Evolutionary conservation across 2,113 vertebrate species (phyloP).

Genomic region (Hippocampus barbouri): DNA sequence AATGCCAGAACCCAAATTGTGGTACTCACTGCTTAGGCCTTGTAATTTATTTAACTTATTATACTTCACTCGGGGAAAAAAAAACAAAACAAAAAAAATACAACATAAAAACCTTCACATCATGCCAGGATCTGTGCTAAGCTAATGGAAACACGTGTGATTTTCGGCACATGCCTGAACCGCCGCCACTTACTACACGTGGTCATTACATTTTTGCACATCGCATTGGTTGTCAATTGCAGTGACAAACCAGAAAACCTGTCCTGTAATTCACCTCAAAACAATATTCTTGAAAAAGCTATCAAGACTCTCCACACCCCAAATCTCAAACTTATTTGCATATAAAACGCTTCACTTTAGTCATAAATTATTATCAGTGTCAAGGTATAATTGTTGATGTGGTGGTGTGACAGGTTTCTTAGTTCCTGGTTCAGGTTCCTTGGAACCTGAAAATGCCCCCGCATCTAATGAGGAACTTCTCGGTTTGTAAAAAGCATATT

Average conservation of each 20-base stretch:
- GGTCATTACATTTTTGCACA: constrained; percentile 77
- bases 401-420: neutral
- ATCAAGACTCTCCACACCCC: constrained; percentile 66
- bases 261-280: constrained; percentile 71
- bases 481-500: neutral
- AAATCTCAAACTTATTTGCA: constrained; percentile 76
- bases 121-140: constrained; percentile 52
- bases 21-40: constrained; percentile 57
- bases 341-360: constrained; percentile 74
- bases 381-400: neutral
- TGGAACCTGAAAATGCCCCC: neutral
- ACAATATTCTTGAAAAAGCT: constrained; percentile 72
- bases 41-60: constrained; percentile 77
- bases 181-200: constrained; percentile 65
- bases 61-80: constrained; percentile 70
- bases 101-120: constrained; percentile 43
- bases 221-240: constrained; percentile 76
- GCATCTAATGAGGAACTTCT: neutral
- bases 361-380: neutral
- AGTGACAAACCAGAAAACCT: constrained; percentile 77
- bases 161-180: constrained; percentile 63
- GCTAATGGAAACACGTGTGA: constrained; percentile 62
- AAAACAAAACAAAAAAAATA: constrained; percentile 58
- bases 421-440: neutral
- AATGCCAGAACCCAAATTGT: constrained; percentile 64